phyloP scores from a whole-genome alignment of 2,797 vertebrate genomes.

The Gila robusta region DNA sequence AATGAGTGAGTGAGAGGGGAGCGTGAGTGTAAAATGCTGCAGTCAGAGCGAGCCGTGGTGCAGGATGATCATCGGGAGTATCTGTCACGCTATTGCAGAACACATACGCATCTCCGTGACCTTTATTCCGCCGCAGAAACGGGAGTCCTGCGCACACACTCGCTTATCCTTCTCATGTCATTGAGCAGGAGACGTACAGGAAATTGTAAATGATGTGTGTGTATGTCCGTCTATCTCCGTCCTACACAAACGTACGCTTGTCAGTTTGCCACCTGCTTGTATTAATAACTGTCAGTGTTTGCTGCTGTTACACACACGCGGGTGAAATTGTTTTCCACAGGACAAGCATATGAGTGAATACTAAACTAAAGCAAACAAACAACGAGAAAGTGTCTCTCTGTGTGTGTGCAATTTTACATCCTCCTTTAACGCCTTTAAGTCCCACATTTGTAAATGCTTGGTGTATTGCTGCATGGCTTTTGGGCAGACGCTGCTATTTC shows the following conservation, averaged over 20 bases:
- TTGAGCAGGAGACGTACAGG: conserved; percentile 41
- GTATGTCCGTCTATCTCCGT: conserved; percentile 30
- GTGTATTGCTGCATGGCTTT: background rate
- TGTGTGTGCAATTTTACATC: conserved; percentile 24
- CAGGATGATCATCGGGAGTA: conserved; percentile 47
- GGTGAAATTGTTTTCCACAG: conserved; percentile 58
- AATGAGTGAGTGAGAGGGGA: background rate
- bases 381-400: conserved; percentile 44
- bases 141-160: background rate
- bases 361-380: conserved; percentile 58
- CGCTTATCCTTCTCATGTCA: conserved; percentile 44
- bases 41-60: conserved; percentile 50
- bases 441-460: background rate
- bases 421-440: background rate
- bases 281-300: conserved; percentile 50
- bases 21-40: conserved; percentile 46
- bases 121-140: conserved; percentile 39
- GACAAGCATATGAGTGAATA: conserved; percentile 12
- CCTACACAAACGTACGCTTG: conserved; percentile 43
- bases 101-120: conserved; percentile 40
- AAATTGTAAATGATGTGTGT: conserved; percentile 60
- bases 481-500: background rate
- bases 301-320: conserved; percentile 38
- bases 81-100: conserved; percentile 41
- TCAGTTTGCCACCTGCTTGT: conserved; percentile 41